Base-by-base conservation (phyloP, 2,888 invertebrate species). In the Microchrysa polita region DNA sequence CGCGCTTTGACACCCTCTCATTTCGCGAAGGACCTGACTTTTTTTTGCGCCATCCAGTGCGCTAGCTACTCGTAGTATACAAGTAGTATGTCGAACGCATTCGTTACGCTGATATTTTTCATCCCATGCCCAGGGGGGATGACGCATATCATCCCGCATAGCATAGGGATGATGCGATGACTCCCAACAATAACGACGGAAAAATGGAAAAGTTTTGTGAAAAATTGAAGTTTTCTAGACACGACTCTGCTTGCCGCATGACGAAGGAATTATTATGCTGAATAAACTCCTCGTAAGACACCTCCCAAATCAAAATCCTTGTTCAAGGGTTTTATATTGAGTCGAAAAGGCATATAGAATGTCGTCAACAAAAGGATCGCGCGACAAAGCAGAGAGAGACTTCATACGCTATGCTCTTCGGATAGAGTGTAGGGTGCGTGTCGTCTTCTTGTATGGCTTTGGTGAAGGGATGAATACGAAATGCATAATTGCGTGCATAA, bases 401-500 rank as follows among this genome's bases (percentile, higher is more conserved):
- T 34, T 34, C 4, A 34, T 34, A 7, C 7, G 27, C 4, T 7
- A 34, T 7, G 27, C n/a, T n/a, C n/a, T n/a, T n/a, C n/a, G n/a
- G n/a, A n/a, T n/a, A n/a, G 14, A 23, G 61, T 27, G 59, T 20
- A 65, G 67, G 75, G 73, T 75, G 73, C 59, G 65, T 67, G 23
- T 27, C 27, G 27, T 34, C 27, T 2, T 34, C 27, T 34, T 2
- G 27, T n/a, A n/a, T 34, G 27, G 27, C 27, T n/a, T n/a, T 63
- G 63, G 71, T 71, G 73, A 59, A 73, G 67, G 65, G 73, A 75
- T 75, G 73, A n/a, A n/a, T n/a, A n/a, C 71, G 55, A 63, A 52
- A 63, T 73, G 61, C 71, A 75, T 75, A 75, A 75, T 75, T 75
- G 75, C 71, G 73, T 75, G 75, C 73, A 75, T 75, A 75, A 75